Evolutionary conservation across 2,888 invertebrate genomes (phyloP), one percentile per base, ranked within the genome.

Genomic region (Prosapia bicincta): DNA sequence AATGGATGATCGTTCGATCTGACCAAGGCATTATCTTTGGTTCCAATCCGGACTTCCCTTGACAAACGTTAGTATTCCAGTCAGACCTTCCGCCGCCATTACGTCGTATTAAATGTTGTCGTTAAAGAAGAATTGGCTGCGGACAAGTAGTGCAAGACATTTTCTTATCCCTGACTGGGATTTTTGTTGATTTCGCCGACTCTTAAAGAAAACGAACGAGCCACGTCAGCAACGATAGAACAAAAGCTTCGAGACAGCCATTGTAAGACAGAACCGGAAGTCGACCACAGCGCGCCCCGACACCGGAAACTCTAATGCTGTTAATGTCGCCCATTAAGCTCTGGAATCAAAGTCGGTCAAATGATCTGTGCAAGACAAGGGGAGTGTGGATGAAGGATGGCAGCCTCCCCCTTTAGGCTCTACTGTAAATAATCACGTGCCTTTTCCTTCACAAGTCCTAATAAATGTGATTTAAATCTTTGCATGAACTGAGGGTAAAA

Each of bases 221-320:
- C 74, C 66, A 65, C 65, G 54, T 65, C 74, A 43, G 67, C 73
- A 73, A 38, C 54, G 74, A 65, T 69, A 74, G 74, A 32, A 69
- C 69, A 69, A 69, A 74, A 69, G 38, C 69, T 13, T 23, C 23
- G 69, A 74, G 74, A 74, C 74, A 68, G 69, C 74, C 74, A 74
- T 74, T 74, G 74, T 74, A 65, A 71, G 71, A 67, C 43, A 43
- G 43, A 15, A 65, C 69, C 74, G 71, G 68, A 76, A 69, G 67
- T 68, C 24, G 76, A 25, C 20, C 69, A 24, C 69, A 72, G 67
- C 72, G 54, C 72, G 30, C 20, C 69, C 28, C 69, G 76, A 69
- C 72, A 68, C 72, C 76, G 76, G 76, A 76, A 76, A 30, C 71
- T 74, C 72, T 76, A 76, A 76, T 72, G 73, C 74, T 74, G 76